Base-by-base conservation (phyloP, 2,888 invertebrate genomes). In the Nebria salina region DNA sequence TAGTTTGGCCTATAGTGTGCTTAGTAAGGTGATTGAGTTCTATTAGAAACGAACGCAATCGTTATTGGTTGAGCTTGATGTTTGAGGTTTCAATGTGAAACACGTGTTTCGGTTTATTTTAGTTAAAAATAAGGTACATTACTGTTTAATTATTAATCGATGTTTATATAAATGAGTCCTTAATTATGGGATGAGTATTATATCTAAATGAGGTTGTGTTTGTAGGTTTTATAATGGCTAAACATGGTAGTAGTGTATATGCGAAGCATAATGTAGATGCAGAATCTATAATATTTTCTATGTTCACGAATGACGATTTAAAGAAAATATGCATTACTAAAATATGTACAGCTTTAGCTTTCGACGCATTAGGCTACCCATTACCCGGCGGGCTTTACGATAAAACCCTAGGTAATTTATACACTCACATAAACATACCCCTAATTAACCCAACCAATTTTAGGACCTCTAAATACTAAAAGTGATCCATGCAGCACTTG, bases 341-440 rank as follows among this genome's bases (percentile, higher is more conserved):
- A 89, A 92, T 98, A 66, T 92, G 93, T 1, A 96, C 96, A 68
- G 92, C 95, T 0, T 88, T 93, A 66, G 93, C 95, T 13, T 96
- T 98, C 86, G 97, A 98, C 89, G 89, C 92, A 0, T 90, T 98
- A 83, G 96, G 96, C 0, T 95, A 97, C 89, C 93, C 97, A 1
- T 89, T 94, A 4, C 90, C 92, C 77, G 96, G 95, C 41, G 99
- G 99, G n/a, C 90, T 99, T 0, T 97, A 99, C 88, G 99, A 99
- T 88, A 92, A 93, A 75, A 91, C 92, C 2, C 90, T 99, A 88
- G 99, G 97, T 91, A 84, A 82, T 66, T 83, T 15, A 73, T 41
- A 43, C n/a, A 15, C 42, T 72, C 26, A 68, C 34, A 26, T 26
- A 20, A 15, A 11, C 74, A 75, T 80, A 72, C 68, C 1, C 65